phyloP scores from a whole-genome alignment of 2,797 vertebrate species.

The Tragopan temminckii region DNA sequence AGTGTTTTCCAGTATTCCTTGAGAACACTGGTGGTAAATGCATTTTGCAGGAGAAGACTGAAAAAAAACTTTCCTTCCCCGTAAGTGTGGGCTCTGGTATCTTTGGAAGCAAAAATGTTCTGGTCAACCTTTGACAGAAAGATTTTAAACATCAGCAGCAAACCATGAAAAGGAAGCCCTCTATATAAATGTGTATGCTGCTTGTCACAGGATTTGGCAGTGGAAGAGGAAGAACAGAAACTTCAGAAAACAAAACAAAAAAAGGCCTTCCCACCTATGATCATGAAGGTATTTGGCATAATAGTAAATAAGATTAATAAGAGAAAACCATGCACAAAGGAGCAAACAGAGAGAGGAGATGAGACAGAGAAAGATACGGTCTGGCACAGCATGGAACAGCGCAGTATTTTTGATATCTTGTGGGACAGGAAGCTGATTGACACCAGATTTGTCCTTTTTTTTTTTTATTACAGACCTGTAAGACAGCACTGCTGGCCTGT shows the following conservation, averaged over 20 bases:
- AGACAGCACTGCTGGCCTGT: constrained; percentile 16
- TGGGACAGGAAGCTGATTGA: neutral
- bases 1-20: neutral
- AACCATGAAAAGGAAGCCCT: neutral
- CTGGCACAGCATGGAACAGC: neutral
- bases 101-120: neutral
- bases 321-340: constrained; percentile 76
- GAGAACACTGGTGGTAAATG: neutral
- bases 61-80: neutral
- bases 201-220: neutral
- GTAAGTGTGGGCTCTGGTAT: neutral
- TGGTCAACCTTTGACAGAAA: neutral
- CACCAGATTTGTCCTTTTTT: neutral
- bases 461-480: neutral
- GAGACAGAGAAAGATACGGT: constrained; percentile 36
- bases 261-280: constrained; percentile 54
- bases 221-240: neutral
- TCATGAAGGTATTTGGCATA: constrained; percentile 78
- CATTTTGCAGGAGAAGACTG: neutral
- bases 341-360: constrained; percentile 73
- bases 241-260: neutral
- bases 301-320: constrained; percentile 28
- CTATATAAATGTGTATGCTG: neutral
- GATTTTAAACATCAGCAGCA: neutral
- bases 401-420: neutral